These are phyloP conservation scores for Meandrusa payeni DNA, from an alignment of 2,888 invertebrate species.

Conservation along the genomic window DNA sequence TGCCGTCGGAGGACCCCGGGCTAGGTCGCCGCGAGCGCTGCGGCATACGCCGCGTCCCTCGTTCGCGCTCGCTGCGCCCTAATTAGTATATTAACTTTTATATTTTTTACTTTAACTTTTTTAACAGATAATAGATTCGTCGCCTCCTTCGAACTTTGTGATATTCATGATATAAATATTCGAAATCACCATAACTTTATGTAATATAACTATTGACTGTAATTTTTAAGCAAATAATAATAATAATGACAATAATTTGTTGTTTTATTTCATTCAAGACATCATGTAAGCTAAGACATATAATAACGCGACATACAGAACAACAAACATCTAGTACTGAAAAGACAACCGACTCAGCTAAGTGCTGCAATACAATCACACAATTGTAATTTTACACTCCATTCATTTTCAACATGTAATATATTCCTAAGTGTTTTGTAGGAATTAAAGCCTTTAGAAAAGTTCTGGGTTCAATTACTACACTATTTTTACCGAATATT, in stretches of 20 bases:
- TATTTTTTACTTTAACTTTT: conserved; percentile 54
- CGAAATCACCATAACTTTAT: conserved; percentile 73
- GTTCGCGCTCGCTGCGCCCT: conserved; percentile 69
- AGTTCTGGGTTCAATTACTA: no score
- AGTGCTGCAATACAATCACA: no score
- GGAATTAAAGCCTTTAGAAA: no score
- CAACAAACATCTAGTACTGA: no score
- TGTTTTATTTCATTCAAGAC: no score
- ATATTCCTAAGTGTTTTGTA: no score
- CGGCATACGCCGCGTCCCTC: conserved; percentile 45
- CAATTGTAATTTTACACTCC: no score
- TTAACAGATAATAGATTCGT: conserved; percentile 71
- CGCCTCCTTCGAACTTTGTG: conserved; percentile 78
- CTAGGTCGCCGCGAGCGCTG: conserved; percentile 69
- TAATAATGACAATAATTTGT: conserved; percentile 51
- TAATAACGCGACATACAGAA: no score
- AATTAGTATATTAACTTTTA: conserved; percentile 49
- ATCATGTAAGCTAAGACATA: no score
- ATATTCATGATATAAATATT: conserved; percentile 75
- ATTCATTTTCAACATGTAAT: no score
- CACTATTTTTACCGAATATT: no score
- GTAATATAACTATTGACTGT: conserved; percentile 69
- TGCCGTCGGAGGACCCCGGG: conserved; percentile 78
- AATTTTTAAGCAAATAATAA: conserved; percentile 46
- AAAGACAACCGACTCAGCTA: no score